Conservation (phyloP, 2,888 invertebrate genomes). For the Chymomyza fuscimana region DNA sequence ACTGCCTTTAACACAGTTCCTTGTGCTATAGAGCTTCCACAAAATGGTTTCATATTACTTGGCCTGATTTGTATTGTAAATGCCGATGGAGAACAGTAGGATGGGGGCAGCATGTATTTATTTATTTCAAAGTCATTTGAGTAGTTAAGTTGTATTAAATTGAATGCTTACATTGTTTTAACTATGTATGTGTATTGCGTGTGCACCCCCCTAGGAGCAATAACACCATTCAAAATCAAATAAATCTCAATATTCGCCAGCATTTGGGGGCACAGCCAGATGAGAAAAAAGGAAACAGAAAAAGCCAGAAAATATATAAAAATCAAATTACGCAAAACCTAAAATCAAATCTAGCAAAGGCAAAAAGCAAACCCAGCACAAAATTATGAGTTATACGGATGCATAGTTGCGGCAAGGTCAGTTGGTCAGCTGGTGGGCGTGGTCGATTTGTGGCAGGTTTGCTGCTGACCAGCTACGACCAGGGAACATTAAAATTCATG, state of each 20-base stretch:
- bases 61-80: background rate
- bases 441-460: constrained; percentile 14
- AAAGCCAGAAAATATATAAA: constrained; percentile 27
- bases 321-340: constrained; percentile 10
- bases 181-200: background rate
- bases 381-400: constrained; percentile 65
- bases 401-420: background rate
- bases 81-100: too few relatives aligned
- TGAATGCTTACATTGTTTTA: constrained; percentile 37
- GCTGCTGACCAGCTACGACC: constrained; percentile 51
- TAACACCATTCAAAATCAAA: constrained; percentile 63
- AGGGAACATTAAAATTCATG: constrained; percentile 73
- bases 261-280: constrained; percentile 8
- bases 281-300: constrained; percentile 49
- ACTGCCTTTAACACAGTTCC: background rate
- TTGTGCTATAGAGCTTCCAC: constrained; percentile 21
- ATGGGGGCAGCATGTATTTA: constrained; percentile 25
- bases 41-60: constrained; percentile 1
- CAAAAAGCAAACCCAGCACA: constrained; percentile 58
- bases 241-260: constrained; percentile 65
- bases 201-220: background rate
- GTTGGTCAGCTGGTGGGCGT: background rate
- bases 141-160: constrained; percentile 53
- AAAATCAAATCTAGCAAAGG: constrained; percentile 7
- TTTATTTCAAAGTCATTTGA: constrained; percentile 36